Conservation (phyloP, 2,888 invertebrate genomes). For the Drosophila siamana region DNA sequence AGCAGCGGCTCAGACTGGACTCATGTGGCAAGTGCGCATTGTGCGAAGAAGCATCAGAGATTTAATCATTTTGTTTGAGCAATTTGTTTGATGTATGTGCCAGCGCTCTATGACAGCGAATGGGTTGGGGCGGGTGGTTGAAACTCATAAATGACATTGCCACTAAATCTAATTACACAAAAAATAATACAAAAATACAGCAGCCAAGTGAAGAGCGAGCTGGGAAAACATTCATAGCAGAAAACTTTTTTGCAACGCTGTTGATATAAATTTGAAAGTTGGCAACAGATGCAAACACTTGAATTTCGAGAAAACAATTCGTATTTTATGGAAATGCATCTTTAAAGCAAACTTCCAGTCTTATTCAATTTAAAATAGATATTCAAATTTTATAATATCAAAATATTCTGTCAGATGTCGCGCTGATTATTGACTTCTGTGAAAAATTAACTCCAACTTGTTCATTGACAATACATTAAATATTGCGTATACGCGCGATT, state of each 20-base stretch:
- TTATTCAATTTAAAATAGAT: no score
- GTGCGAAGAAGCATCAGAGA: conserved; percentile 32
- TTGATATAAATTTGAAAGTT: no score
- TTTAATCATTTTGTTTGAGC: conserved; percentile 71
- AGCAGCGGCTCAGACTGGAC: conserved; percentile 29
- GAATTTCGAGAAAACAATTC: not conserved
- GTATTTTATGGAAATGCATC: not conserved
- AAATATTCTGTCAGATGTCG: no score
- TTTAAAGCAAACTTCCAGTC: no score
- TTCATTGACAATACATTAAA: not conserved
- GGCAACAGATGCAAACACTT: not conserved
- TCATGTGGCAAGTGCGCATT: conserved; percentile 40
- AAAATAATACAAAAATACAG: not conserved
- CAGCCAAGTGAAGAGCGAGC: conserved; percentile 1
- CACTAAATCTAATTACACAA: conserved; percentile 47
- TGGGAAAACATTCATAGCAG: conserved; percentile 18
- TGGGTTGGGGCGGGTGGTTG: not conserved
- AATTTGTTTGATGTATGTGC: conserved; percentile 65
- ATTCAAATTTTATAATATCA: no score
- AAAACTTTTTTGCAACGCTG: not conserved
- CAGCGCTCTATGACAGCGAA: conserved; percentile 2
- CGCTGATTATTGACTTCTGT: no score
- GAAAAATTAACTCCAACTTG: no score
- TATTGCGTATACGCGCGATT: not conserved
- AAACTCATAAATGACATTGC: conserved; percentile 51